phyloP scores from a whole-genome alignment of 2,797 vertebrate species.

The Hydrocynus forskahlii region DNA sequence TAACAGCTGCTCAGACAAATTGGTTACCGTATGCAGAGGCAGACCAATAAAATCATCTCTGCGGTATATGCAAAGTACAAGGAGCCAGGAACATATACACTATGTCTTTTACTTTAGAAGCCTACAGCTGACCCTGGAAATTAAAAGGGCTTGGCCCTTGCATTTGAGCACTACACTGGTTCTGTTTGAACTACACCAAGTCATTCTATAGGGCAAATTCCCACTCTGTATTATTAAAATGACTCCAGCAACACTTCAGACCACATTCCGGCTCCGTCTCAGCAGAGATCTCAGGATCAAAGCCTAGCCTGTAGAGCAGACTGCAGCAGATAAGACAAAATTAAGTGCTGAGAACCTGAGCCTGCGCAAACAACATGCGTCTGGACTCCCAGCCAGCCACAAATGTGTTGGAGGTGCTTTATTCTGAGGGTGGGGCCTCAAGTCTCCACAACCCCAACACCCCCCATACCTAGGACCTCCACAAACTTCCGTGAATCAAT shows the following conservation, averaged over 20 bases:
- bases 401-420: background rate
- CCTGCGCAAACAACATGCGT: background rate
- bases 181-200: background rate
- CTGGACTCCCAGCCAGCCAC: background rate
- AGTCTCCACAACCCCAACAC: background rate
- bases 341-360: background rate
- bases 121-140: background rate
- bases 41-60: background rate
- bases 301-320: background rate
- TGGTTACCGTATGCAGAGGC: background rate
- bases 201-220: background rate
- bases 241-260: background rate
- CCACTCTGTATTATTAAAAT: background rate
- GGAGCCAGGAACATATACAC: background rate
- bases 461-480: background rate
- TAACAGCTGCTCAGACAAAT: background rate
- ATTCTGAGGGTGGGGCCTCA: background rate
- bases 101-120: background rate
- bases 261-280: background rate
- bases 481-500: background rate
- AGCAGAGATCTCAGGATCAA: slow-evolving; percentile 3
- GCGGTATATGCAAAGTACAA: background rate
- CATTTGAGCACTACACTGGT: background rate
- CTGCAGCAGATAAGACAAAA: background rate
- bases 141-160: background rate